Conservation (phyloP, 1,140 invertebrate genomes). For the Philopotamus ludificatus region DNA sequence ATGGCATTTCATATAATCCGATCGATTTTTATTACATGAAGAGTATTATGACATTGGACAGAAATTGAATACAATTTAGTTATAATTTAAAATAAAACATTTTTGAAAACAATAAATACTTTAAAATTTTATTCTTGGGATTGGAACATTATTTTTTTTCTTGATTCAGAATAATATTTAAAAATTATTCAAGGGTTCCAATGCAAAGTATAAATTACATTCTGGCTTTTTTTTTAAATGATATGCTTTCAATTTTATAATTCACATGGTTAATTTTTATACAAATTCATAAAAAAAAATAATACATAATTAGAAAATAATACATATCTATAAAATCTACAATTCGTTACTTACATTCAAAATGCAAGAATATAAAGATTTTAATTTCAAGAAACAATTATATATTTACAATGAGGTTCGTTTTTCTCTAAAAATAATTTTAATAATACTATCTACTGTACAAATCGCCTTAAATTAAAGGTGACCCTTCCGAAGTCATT, state of each 20-base stretch:
- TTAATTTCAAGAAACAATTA: not conserved
- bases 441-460: constrained; percentile 39
- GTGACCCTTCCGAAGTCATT: constrained; percentile 40
- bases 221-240: no score
- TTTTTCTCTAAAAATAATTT: constrained; percentile 32
- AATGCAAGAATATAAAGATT: not conserved
- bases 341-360: constrained; percentile 1
- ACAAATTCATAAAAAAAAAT: not conserved
- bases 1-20: constrained; percentile 47
- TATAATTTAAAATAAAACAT: no score
- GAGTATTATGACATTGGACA: no score
- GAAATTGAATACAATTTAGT: no score
- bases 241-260: not conserved
- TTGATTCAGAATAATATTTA: no score
- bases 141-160: no score
- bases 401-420: constrained; percentile 50
- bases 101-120: no score
- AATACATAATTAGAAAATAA: constrained; percentile 5
- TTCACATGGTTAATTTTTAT: constrained; percentile 28
- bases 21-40: no score
- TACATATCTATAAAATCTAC: not conserved
- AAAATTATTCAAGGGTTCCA: no score
- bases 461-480: constrained; percentile 19
- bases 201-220: no score
- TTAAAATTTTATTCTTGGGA: no score